Percentiles rank a stretch among this genome's conserved stretches.
Conservation (phyloP, 92 coral and sea anemone species). For the Heteractis magnifica region DNA sequence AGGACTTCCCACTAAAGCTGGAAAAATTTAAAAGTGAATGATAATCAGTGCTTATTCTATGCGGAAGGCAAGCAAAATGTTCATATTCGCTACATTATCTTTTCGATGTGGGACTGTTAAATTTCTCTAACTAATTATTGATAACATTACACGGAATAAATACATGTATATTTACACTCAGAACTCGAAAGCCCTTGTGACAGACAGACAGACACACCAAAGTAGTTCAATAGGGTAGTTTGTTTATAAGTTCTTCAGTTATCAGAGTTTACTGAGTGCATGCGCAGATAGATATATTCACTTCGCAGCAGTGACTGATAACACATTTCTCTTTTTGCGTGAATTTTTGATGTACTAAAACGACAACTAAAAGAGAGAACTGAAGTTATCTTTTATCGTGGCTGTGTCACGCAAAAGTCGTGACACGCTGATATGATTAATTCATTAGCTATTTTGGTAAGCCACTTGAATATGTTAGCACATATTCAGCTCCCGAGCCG, state of each 20-base stretch:
- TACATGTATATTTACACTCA: background rate
- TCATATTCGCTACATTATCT: background rate
- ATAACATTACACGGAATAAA: background rate
- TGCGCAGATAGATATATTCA: background rate
- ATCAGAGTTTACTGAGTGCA: background rate
- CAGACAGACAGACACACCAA: background rate
- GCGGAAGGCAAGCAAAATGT: background rate
- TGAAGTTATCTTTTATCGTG: background rate
- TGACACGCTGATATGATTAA: slow-evolving; percentile 20
- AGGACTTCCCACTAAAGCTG: slow-evolving; percentile 18
- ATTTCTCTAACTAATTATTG: background rate
- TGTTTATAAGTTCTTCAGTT: background rate
- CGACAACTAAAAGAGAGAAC: background rate
- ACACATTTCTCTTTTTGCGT: background rate
- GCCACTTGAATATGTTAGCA: slow-evolving; percentile 13
- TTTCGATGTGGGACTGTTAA: slow-evolving; percentile 11
- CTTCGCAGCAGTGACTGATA: too few species aligned
- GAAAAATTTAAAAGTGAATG: slow-evolving; percentile 41
- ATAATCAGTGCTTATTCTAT: slow-evolving; percentile 13
- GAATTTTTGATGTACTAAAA: too few species aligned
- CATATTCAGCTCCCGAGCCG: background rate
- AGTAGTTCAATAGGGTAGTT: background rate
- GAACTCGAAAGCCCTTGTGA: background rate
- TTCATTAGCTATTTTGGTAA: slow-evolving; percentile 15
- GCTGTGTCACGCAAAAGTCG: slow-evolving; percentile 12